Percentiles rank a stretch among this genome's conserved stretches.
phyloP scores from a whole-genome alignment of 1,140 invertebrate species.

The Bradysia coprophila region DNA sequence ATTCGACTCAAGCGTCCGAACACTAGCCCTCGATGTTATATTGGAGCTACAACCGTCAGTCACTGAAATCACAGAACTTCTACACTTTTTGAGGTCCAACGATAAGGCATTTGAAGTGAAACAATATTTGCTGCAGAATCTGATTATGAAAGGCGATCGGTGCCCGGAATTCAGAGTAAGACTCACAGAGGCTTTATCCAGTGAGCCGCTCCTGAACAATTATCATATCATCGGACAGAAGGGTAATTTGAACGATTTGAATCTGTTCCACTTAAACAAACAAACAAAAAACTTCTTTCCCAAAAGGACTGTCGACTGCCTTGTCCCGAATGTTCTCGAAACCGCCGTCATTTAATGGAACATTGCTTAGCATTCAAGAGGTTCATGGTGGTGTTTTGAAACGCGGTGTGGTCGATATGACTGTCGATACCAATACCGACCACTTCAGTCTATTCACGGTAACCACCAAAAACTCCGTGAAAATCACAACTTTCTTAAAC shows the following conservation, averaged over 20 bases:
- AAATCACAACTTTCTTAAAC: neutral
- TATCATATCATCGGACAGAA: conserved; percentile 43
- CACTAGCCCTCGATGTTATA: conserved; percentile 52
- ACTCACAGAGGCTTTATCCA: conserved; percentile 22
- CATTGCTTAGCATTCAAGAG: conserved; percentile 54
- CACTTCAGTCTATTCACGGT: conserved; percentile 30
- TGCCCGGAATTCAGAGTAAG: conserved; percentile 25
- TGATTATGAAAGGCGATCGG: conserved; percentile 36
- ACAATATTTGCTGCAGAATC: conserved; percentile 41
- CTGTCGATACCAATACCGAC: conserved; percentile 31
- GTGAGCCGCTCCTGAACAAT: conserved; percentile 33
- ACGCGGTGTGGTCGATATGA: conserved; percentile 51
- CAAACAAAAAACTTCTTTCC: too few species aligned
- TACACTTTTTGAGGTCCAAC: conserved; percentile 30
- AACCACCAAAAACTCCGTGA: too few species aligned
- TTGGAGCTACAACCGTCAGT: conserved; percentile 34
- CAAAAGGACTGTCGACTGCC: conserved; percentile 46
- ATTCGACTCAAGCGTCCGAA: conserved; percentile 50
- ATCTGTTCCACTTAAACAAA: too few species aligned
- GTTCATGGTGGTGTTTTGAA: conserved; percentile 54
- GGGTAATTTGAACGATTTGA: too few species aligned
- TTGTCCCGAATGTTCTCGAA: conserved; percentile 39
- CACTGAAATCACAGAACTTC: conserved; percentile 29
- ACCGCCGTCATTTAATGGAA: conserved; percentile 42
- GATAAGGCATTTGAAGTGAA: conserved; percentile 43